These are phyloP conservation scores for Crossaster papposus DNA, from an alignment of 53 echinoderm and acorn worm genomes.

Conservation along the genomic window DNA sequence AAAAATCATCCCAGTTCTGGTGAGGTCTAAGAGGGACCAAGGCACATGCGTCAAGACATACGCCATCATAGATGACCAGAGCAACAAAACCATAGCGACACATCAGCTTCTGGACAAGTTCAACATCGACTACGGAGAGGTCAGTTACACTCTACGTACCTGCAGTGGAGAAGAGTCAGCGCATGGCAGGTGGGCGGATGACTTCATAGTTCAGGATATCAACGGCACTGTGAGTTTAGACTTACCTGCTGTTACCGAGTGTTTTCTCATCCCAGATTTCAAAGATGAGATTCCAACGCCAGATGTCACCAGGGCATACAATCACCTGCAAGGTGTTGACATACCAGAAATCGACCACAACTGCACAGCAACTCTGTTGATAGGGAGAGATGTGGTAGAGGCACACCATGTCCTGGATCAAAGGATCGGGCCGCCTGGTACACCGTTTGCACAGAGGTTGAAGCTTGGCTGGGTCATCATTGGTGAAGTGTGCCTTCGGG, in stretches of 20 bases:
- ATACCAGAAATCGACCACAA: conserved; percentile 5
- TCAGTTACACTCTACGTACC: background rate
- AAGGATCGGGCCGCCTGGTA: too few species aligned
- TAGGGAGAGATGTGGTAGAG: too few species aligned
- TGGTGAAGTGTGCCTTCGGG: too few species aligned
- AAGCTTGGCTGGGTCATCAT: too few species aligned
- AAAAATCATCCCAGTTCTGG: too few species aligned
- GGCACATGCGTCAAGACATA: conserved; percentile 22
- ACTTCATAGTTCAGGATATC: background rate
- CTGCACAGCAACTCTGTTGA: too few species aligned
- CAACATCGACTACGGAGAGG: background rate
- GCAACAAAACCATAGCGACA: conserved; percentile 8
- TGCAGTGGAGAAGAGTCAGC: too few species aligned
- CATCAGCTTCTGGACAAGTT: conserved; percentile 3
- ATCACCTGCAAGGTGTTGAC: conserved; percentile 15
- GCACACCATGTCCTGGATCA: too few species aligned
- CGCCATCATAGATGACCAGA: conserved; percentile 20
- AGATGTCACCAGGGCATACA: conserved; percentile 19
- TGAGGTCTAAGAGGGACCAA: too few species aligned
- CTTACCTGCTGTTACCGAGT: conserved; percentile 14
- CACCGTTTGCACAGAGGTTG: too few species aligned
- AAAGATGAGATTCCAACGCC: conserved; percentile 22
- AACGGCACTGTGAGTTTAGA: too few species aligned
- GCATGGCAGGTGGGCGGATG: background rate
- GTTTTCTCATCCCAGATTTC: conserved; percentile 9